phyloP scores from a whole-genome alignment of 2,888 invertebrate species.

The Mesorhabditis belari region DNA sequence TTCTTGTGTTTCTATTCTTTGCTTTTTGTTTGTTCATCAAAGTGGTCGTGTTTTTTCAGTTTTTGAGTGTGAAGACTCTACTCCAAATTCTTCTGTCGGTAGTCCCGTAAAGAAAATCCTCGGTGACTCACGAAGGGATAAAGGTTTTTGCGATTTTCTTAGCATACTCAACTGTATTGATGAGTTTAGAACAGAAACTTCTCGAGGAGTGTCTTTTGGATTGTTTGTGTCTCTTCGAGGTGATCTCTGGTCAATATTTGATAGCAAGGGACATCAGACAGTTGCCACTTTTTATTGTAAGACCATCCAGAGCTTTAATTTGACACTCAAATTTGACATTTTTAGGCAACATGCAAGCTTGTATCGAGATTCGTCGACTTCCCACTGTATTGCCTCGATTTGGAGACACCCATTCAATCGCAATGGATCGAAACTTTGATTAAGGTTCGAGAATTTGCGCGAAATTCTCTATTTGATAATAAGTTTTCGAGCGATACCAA shows the following conservation, averaged over 20 bases:
- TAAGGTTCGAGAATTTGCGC: background rate
- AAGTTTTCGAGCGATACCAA: too few relatives aligned
- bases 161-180: too few relatives aligned
- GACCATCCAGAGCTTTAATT: background rate
- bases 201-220: constrained; percentile 39
- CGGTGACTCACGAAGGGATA: background rate
- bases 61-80: background rate
- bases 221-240: constrained; percentile 28
- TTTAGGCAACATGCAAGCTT: constrained; percentile 4
- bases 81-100: background rate
- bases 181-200: constrained; percentile 39
- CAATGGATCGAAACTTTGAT: constrained; percentile 4
- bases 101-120: background rate
- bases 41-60: background rate
- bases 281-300: constrained; percentile 16
- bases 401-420: constrained; percentile 3
- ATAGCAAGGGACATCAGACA: constrained; percentile 21
- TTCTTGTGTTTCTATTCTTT: too few relatives aligned
- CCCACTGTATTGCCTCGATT: constrained; percentile 37
- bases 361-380: constrained; percentile 44
- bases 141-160: background rate
- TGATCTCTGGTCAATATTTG: constrained; percentile 13
- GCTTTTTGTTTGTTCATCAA: background rate
- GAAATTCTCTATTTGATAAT: background rate
- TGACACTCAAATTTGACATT: too few relatives aligned